phyloP scores from a whole-genome alignment of 2,888 invertebrate genomes.

The Tholera decimalis region DNA sequence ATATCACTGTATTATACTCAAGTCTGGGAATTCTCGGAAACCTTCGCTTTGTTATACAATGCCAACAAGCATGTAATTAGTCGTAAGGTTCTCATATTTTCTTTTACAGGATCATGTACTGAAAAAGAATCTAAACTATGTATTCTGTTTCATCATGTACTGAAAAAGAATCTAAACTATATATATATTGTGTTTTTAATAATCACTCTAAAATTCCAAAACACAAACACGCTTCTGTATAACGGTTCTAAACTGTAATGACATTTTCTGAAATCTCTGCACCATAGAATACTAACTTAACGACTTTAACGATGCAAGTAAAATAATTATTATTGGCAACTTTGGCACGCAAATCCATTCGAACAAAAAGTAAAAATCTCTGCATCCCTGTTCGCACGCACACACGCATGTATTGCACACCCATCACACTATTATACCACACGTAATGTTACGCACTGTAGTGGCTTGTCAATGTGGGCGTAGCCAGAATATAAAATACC shows the following conservation, averaged over 20 bases:
- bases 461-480: slow-evolving; percentile 52
- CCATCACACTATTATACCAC: slow-evolving; percentile 12
- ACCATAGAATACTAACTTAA: not conserved
- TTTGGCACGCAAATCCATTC: slow-evolving; percentile 19
- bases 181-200: no score
- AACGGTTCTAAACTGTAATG: no score
- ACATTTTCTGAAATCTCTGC: not conserved
- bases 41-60: slow-evolving; percentile 26
- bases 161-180: not conserved
- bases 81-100: slow-evolving; percentile 9
- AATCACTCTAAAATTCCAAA: no score
- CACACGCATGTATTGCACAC: slow-evolving; percentile 54
- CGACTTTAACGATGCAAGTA: slow-evolving; percentile 2
- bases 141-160: no score
- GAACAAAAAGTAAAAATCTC: slow-evolving; percentile 15
- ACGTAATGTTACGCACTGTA: slow-evolving; percentile 47
- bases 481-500: slow-evolving; percentile 32
- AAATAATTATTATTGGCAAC: slow-evolving; percentile 12
- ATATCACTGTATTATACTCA: slow-evolving; percentile 40
- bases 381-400: slow-evolving; percentile 59
- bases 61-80: slow-evolving; percentile 47
- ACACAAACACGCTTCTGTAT: no score
- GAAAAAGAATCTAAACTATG: not conserved
- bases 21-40: slow-evolving; percentile 25
- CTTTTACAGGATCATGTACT: slow-evolving; percentile 7